Percentiles rank a stretch among this genome's conserved stretches.
Conservation (phyloP, 2,888 invertebrate species). For the Pristionchus japonicus region DNA sequence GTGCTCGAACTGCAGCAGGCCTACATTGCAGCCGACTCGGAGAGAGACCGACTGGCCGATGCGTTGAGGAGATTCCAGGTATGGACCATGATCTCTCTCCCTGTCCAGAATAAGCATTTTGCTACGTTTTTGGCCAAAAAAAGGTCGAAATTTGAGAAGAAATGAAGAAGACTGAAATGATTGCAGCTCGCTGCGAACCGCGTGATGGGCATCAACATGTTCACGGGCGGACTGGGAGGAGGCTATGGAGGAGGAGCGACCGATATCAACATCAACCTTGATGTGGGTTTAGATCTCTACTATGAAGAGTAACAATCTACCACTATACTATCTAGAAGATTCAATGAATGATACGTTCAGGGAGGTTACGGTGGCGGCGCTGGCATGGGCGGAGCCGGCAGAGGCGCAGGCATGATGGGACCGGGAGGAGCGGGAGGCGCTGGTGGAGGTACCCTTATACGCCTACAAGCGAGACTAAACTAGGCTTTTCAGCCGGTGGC, state of each 20-base stretch:
- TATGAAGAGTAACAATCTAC: not conserved
- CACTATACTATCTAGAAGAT: not conserved
- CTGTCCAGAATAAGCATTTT: no score
- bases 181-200: constrained; percentile 64
- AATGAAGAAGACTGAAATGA: not conserved
- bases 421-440: constrained; percentile 35
- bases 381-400: constrained; percentile 49
- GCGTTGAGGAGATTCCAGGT: constrained; percentile 72
- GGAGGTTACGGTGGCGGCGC: constrained; percentile 45
- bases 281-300: constrained; percentile 14
- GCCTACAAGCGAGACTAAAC: not conserved
- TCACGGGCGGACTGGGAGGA: constrained; percentile 48
- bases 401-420: constrained; percentile 33
- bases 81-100: no score
- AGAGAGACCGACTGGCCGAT: constrained; percentile 70
- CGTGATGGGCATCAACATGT: constrained; percentile 66
- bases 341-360: not conserved
- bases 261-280: constrained; percentile 46
- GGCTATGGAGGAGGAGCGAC: constrained; percentile 27
- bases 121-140: no score
- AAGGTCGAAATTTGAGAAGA: not conserved
- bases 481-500: not conserved
- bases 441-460: not conserved
- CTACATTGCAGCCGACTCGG: constrained; percentile 71
- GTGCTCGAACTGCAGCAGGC: constrained; percentile 71